Evolutionary conservation across 2,113 vertebrate species (phyloP).

Genomic region (Scomber colias): DNA sequence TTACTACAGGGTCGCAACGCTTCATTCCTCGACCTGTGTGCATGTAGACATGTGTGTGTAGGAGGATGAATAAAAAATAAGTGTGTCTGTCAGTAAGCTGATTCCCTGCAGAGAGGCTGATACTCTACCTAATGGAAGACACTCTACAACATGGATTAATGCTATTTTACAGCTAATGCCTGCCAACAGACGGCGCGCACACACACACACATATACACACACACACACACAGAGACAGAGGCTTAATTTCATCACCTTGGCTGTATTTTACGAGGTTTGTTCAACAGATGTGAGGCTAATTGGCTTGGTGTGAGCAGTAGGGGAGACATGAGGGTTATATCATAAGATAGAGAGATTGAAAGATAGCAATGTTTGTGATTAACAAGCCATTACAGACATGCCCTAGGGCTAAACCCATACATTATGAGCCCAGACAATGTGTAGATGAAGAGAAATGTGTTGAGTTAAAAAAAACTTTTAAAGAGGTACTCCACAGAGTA

Average conservation of each 20-base stretch:
- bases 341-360: conserved; percentile 18
- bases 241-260: conserved; percentile 76
- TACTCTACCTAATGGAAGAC: conserved; percentile 73
- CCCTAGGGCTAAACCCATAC: conserved; percentile 43
- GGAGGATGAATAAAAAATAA: conserved; percentile 66
- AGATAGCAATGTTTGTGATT: conserved; percentile 38
- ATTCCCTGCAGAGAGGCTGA: conserved; percentile 73
- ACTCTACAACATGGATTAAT: conserved; percentile 75
- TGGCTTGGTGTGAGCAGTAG: conserved; percentile 72
- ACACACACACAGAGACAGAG: conserved; percentile 24
- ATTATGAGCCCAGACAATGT: neutral
- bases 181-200: conserved; percentile 18
- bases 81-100: conserved; percentile 74
- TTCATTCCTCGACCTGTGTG: conserved; percentile 21
- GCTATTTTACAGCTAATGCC: conserved; percentile 71
- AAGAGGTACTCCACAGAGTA: neutral
- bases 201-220: conserved; percentile 4
- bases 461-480: neutral
- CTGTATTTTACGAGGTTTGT: conserved; percentile 73
- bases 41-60: conserved; percentile 22
- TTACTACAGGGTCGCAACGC: conserved; percentile 35
- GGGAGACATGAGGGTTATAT: conserved; percentile 42
- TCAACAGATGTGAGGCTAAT: conserved; percentile 79
- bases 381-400: conserved; percentile 64
- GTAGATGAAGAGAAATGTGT: conserved; percentile 9